Conservation (phyloP, 2,113 vertebrate species). For the Chaetodon auriga region DNA sequence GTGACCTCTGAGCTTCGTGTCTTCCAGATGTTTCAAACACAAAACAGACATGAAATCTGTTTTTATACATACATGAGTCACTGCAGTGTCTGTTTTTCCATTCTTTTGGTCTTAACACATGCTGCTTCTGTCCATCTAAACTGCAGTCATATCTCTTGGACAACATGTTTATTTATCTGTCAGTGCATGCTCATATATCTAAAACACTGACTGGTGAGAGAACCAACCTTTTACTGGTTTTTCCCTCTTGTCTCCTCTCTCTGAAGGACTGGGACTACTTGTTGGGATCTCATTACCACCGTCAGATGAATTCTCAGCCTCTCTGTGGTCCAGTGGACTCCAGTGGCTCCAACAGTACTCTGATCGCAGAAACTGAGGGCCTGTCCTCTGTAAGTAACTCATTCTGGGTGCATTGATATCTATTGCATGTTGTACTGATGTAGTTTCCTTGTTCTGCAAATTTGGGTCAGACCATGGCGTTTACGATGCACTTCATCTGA, state of each 20-base stretch:
- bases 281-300: slow-evolving; percentile 92
- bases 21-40: too few relatives aligned
- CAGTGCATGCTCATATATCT: not conserved
- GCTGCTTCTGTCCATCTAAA: not conserved
- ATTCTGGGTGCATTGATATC: not conserved
- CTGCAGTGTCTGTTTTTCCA: not conserved
- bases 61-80: too few relatives aligned
- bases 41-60: not conserved
- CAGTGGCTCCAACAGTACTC: slow-evolving; percentile 10
- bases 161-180: too few relatives aligned
- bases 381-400: slow-evolving; percentile 53
- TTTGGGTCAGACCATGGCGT: not conserved
- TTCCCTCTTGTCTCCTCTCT: not conserved
- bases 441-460: not conserved
- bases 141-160: not conserved
- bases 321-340: slow-evolving; percentile 72
- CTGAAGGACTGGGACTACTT: slow-evolving; percentile 96
- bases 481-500: not conserved
- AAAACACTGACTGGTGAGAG: not conserved
- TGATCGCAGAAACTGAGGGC: slow-evolving; percentile 71
- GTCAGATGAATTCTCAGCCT: slow-evolving; percentile 87
- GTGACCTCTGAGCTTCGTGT: not conserved
- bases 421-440: not conserved
- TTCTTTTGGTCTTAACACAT: not conserved
- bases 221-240: not conserved